Base-by-base conservation (phyloP, 2,888 invertebrate species). In the Sarcophaga carnaria region DNA sequence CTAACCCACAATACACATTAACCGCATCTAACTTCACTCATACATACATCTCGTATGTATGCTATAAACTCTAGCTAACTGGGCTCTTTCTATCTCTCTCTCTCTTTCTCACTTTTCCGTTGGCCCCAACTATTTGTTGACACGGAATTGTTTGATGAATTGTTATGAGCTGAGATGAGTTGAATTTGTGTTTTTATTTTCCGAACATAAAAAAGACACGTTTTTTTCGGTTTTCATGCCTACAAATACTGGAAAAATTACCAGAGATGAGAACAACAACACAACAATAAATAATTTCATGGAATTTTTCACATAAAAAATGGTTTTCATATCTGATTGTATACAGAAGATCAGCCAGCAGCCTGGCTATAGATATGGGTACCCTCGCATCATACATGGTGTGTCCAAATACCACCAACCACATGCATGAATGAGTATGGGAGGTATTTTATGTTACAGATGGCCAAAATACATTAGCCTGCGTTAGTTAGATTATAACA, bases 241-340 rank as follows among this genome's bases (percentile, higher is more conserved):
- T 75, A 70, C 78, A 82, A 85, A 85, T 64, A 78, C 64, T 63
- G 85, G 74, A 82, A 85, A 85, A 85, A 75, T 67, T 75, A 64
- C 54, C 12, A 14, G 60, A 71, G 59, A 81, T 70, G 78, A 81
- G 49, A 69, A 81, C n/a, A 49, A 69, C 69, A 22, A 45, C 22
- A 71, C 4, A 17, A 12, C 54, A 54, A 17, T 54, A 79, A 86
- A 79, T 79, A 80, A 79, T 86, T 82, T 82, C 71, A 86, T 75
- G 86, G 75, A 82, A 86, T 86, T 62, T 86, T 71, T 75, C 75
- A 76, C 67, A 76, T 82, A 82, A 86, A 82, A 71, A 76, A 62
- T 70, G 62, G 12, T 47, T 54, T 80, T 78, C 78, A 54, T 86
- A 86, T 82, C 82, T 79, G 79, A 86, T 86, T 82, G 75, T 70